Percentiles rank a stretch among this genome's conserved stretches.
phyloP scores from a whole-genome alignment of 2,888 invertebrate genomes.

The Phyllotreta cruciferae region DNA sequence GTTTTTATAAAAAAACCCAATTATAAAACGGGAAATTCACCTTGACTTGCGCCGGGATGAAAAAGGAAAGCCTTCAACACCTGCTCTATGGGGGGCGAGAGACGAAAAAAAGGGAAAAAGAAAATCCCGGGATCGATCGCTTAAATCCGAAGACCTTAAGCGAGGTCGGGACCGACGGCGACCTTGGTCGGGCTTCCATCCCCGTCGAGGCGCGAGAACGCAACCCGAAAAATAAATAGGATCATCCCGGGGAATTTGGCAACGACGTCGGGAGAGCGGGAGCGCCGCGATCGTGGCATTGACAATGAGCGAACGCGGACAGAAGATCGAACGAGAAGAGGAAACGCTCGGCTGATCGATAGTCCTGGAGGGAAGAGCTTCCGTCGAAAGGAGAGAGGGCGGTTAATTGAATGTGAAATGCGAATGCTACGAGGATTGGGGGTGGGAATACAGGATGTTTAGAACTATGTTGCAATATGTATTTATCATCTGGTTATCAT shows the following conservation, averaged over 20 bases:
- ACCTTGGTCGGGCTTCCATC: background rate
- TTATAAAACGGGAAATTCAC: too few relatives aligned
- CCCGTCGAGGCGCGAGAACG: background rate
- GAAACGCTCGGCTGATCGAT: conserved; percentile 15
- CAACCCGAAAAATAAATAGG: too few relatives aligned
- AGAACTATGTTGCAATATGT: too few relatives aligned
- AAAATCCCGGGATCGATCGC: conserved; percentile 1
- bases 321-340: conserved; percentile 17
- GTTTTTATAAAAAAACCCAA: too few relatives aligned
- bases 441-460: too few relatives aligned
- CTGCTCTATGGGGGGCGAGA: background rate
- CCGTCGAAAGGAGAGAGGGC: background rate
- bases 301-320: conserved; percentile 20
- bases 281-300: conserved; percentile 15
- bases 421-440: too few relatives aligned
- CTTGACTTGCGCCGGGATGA: background rate
- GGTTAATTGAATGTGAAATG: too few relatives aligned
- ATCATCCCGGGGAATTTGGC: conserved; percentile 16
- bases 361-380: conserved; percentile 5
- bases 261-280: background rate
- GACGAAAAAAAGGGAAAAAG: background rate
- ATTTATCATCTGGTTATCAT: too few relatives aligned
- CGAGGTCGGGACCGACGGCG: conserved; percentile 10
- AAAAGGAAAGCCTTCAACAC: background rate
- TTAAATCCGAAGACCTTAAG: background rate